These are phyloP conservation scores for Gobius niger DNA, from an alignment of 2,113 vertebrate genomes.

Conservation along the genomic window DNA sequence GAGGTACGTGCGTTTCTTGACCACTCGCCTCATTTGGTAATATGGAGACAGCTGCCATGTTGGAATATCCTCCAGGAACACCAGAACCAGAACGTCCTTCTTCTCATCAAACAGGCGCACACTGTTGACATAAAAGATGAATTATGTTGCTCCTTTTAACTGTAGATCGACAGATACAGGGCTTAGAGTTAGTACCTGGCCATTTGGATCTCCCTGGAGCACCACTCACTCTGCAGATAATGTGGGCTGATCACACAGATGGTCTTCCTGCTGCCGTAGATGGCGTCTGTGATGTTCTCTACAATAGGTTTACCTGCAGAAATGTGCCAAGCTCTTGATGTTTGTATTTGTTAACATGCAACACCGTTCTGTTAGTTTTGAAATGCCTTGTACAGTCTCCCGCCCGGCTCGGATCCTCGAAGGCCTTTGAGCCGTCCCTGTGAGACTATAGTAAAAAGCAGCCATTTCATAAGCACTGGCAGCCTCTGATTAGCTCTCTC, in stretches of 20 bases:
- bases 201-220: slow-evolving; percentile 78
- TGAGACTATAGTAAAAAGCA: no score
- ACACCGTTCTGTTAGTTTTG: no score
- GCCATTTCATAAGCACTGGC: no score
- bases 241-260: slow-evolving; percentile 75
- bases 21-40: slow-evolving; percentile 52
- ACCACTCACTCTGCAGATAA: slow-evolving; percentile 79
- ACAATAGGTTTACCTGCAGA: slow-evolving; percentile 69
- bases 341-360: no score
- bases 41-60: slow-evolving; percentile 48
- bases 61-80: slow-evolving; percentile 67
- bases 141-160: background rate
- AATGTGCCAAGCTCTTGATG: no score
- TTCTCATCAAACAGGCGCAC: slow-evolving; percentile 68
- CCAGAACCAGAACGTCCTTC: slow-evolving; percentile 62
- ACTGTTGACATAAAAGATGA: slow-evolving; percentile 13
- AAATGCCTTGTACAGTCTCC: no score
- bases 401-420: no score
- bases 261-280: slow-evolving; percentile 78
- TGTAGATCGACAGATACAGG: background rate
- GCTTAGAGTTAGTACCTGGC: slow-evolving; percentile 67
- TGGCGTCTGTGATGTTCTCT: slow-evolving; percentile 78
- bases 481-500: no score
- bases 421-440: no score
- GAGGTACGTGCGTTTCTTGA: slow-evolving; percentile 62